These are phyloP conservation scores for Scolopax bukidnonensis DNA, from an alignment of 2,797 vertebrate genomes.

Conservation along the genomic window DNA sequence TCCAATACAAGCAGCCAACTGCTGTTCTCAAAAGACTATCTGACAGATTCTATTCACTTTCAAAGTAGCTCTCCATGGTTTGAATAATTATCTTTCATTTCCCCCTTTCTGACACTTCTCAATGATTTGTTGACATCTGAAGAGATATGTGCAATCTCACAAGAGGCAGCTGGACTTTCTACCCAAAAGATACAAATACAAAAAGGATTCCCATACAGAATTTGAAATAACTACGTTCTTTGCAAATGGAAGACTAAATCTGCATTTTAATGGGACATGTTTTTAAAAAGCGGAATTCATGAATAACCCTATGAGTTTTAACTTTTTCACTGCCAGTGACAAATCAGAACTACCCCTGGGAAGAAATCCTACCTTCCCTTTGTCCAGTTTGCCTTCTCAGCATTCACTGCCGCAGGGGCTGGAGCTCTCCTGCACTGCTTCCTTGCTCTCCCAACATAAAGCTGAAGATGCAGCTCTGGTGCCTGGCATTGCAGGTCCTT, in stretches of 20 bases:
- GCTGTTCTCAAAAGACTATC: conserved; percentile 79
- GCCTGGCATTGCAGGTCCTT: accelerated
- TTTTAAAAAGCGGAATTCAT: conserved; percentile 66
- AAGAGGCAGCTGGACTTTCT: conserved; percentile 80
- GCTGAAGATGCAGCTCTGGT: not conserved
- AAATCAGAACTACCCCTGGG: not conserved
- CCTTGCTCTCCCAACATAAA: not conserved
- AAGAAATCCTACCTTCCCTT: conserved; percentile 38
- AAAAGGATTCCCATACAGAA: conserved; percentile 80
- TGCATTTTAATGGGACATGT: conserved; percentile 78
- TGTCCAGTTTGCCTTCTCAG: not conserved
- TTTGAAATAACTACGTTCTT: conserved; percentile 79
- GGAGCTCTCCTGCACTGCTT: not conserved
- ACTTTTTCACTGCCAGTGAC: conserved; percentile 64
- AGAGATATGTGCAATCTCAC: conserved; percentile 77
- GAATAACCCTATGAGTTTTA: conserved; percentile 66
- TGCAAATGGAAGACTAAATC: conserved; percentile 75
- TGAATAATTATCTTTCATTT: conserved; percentile 81
- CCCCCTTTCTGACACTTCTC: conserved; percentile 78
- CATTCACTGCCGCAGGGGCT: accelerated
- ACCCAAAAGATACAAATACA: conserved; percentile 74
- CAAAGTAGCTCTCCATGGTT: conserved; percentile 79
- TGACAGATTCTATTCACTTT: conserved; percentile 83
- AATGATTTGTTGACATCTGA: conserved; percentile 82
- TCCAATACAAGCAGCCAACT: conserved; percentile 75